These are phyloP conservation scores for Drosophila mimetica DNA, from an alignment of 2,888 invertebrate genomes.

Conservation along the genomic window DNA sequence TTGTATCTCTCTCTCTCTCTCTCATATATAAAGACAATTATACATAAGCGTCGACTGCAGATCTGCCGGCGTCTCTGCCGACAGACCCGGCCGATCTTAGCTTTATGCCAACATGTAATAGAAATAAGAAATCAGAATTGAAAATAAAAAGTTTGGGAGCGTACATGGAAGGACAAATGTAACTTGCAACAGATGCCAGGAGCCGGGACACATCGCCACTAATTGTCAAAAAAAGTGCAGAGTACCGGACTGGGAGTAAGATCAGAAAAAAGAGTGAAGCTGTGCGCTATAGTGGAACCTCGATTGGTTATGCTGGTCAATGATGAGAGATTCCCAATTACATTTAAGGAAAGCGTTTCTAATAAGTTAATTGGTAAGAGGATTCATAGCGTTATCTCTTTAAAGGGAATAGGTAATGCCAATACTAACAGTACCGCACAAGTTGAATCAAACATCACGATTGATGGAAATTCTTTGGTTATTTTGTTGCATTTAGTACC, in stretches of 20 bases:
- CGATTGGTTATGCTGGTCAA: background rate
- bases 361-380: background rate
- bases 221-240: slow-evolving; percentile 1
- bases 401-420: slow-evolving; percentile 1
- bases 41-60: too few species aligned
- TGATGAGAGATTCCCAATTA: background rate
- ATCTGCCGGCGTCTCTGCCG: too few species aligned
- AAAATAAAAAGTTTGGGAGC: too few species aligned
- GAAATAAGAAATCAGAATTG: too few species aligned
- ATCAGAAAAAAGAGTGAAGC: background rate
- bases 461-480: slow-evolving; percentile 6
- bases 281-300: background rate
- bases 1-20: too few species aligned
- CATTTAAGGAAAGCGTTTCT: background rate
- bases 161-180: background rate
- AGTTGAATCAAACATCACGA: background rate
- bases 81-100: too few species aligned
- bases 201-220: background rate
- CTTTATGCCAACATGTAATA: too few species aligned
- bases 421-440: background rate
- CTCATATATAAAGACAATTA: too few species aligned
- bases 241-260: background rate
- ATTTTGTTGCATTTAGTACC: slow-evolving; percentile 16
- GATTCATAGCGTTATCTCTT: slow-evolving; percentile 1
- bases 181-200: background rate